Percentiles rank a stretch among this genome's conserved stretches.
Conservation (phyloP, 2,113 vertebrate genomes). For the Xiphophorus maculatus region DNA sequence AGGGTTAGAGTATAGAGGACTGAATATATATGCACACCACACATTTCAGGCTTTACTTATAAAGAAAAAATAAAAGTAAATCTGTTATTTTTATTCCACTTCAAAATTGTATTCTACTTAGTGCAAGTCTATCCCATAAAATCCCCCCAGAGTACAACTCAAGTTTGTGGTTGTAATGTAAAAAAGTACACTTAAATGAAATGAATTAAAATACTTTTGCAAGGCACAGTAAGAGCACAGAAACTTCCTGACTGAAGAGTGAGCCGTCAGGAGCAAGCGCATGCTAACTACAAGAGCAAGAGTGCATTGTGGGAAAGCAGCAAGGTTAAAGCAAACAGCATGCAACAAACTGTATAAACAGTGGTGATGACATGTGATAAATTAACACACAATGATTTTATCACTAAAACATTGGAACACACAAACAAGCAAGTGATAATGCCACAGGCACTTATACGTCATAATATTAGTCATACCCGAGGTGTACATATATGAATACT, state of each 20-base stretch:
- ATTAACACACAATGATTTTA: slow-evolving; percentile 44
- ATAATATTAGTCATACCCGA: slow-evolving; percentile 24
- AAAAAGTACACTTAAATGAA: not conserved
- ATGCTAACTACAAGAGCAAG: slow-evolving; percentile 15
- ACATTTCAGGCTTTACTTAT: not conserved
- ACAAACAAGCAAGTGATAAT: slow-evolving; percentile 70
- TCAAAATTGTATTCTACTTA: not conserved
- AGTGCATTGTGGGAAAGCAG: slow-evolving; percentile 47
- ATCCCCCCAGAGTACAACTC: not conserved
- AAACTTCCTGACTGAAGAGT: slow-evolving; percentile 13
- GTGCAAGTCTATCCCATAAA: not conserved
- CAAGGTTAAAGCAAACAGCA: slow-evolving; percentile 41
- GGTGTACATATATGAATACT: slow-evolving; percentile 6
- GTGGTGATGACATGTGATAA: slow-evolving; percentile 29
- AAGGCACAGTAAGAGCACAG: slow-evolving; percentile 17
- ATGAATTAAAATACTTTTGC: not conserved
- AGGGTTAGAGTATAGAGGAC: too few relatives aligned
- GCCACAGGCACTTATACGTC: slow-evolving; percentile 56
- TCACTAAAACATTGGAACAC: slow-evolving; percentile 26
- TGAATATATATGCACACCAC: too few relatives aligned
- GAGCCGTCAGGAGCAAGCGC: slow-evolving; percentile 7
- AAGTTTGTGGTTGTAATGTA: not conserved
- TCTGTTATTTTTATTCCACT: not conserved
- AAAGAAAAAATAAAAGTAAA: not conserved
- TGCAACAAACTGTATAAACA: slow-evolving; percentile 52